Evolutionary conservation across 2,797 vertebrate genomes (phyloP).

Genomic region (Scomberomorus guttatus): DNA sequence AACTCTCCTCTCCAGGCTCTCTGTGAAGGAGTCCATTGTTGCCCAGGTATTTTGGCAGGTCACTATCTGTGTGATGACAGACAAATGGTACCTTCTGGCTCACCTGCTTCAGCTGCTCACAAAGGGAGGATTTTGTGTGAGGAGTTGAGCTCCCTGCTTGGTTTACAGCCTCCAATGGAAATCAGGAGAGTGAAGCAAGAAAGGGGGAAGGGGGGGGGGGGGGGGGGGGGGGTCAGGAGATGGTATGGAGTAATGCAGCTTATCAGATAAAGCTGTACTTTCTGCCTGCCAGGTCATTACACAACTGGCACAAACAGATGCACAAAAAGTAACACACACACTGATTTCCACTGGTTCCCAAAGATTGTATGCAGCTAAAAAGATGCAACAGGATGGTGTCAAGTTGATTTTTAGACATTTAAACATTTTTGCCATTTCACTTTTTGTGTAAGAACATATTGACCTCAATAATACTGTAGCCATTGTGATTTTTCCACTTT

Average conservation of each 20-base stretch:
- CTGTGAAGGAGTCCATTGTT: constrained; percentile 62
- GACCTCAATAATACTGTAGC: neutral
- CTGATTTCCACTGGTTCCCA: neutral
- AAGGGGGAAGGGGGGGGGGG: no score
- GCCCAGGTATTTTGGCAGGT: constrained; percentile 64
- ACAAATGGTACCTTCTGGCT: constrained; percentile 55
- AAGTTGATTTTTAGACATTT: neutral
- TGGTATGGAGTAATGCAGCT: constrained; percentile 52
- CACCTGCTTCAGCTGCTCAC: constrained; percentile 59
- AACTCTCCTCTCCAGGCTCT: neutral
- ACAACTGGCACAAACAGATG: constrained; percentile 38
- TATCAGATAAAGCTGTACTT: constrained; percentile 64
- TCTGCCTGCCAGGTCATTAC: constrained; percentile 48
- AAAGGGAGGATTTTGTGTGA: constrained; percentile 56
- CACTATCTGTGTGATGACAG: constrained; percentile 48
- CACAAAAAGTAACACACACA: constrained; percentile 3
- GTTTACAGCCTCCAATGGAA: constrained; percentile 49
- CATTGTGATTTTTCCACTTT: neutral
- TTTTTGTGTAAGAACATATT: neutral
- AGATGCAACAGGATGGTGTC: neutral
- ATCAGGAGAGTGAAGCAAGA: constrained; percentile 23
- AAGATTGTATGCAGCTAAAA: neutral
- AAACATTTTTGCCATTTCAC: no score
- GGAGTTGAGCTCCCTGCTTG: constrained; percentile 49
- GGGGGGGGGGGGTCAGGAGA: constrained; percentile 8